Conservation (phyloP, 2,888 invertebrate species). For the Balanococcus diminutus region DNA sequence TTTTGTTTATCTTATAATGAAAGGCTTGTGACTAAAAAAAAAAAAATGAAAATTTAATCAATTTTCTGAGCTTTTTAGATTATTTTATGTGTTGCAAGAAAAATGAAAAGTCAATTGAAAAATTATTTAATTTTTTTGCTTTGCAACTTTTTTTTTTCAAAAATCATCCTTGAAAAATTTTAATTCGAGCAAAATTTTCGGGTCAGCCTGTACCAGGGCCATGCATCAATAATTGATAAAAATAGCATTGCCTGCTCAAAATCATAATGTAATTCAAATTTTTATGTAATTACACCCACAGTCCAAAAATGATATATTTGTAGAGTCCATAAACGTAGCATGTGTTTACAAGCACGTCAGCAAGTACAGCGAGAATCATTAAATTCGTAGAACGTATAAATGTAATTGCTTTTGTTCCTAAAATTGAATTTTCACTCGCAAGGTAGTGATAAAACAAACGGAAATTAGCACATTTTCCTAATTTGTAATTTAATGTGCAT, state of each 20-base stretch:
- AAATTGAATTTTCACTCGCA: not conserved
- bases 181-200: not conserved
- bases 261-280: not conserved
- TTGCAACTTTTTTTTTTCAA: too few relatives aligned
- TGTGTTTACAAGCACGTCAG: not conserved
- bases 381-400: not conserved
- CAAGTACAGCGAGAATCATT: not conserved
- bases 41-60: too few relatives aligned
- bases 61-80: too few relatives aligned
- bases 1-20: too few relatives aligned
- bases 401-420: not conserved
- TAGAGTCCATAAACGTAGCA: not conserved
- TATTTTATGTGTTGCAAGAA: too few relatives aligned
- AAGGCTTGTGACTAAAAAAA: too few relatives aligned
- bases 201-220: not conserved
- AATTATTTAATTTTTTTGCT: too few relatives aligned
- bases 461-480: conserved; percentile 3
- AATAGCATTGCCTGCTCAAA: not conserved
- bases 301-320: too few relatives aligned
- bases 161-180: too few relatives aligned
- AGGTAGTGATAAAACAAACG: not conserved
- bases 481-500: not conserved
- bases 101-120: too few relatives aligned
- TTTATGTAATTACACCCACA: not conserved
- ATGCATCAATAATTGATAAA: not conserved